Evolutionary conservation across 1,140 invertebrate species (phyloP).

Genomic region (Drosophila fuyamai): DNA sequence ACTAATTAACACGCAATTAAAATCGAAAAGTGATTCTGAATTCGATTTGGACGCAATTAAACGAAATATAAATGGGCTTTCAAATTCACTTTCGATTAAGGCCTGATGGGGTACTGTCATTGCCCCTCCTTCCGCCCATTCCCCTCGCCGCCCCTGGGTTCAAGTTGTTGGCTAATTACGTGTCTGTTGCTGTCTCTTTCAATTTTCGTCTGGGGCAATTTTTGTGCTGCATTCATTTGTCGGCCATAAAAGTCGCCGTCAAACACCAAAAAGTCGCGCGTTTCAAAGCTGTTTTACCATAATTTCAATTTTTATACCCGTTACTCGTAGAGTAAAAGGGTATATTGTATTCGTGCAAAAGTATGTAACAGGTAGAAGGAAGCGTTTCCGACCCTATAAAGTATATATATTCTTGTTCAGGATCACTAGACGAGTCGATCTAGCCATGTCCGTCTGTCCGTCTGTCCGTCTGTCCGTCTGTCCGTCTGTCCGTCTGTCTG

Average conservation of each 20-base stretch:
- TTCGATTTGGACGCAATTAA: constrained; percentile 61
- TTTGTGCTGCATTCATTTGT: constrained; percentile 78
- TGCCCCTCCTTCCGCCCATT: background rate
- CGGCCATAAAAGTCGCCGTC: constrained; percentile 80
- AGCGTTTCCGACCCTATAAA: no score
- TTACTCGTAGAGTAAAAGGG: no score
- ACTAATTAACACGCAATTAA: constrained; percentile 77
- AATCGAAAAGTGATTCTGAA: constrained; percentile 65
- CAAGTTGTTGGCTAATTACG: constrained; percentile 73
- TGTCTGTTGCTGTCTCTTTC: constrained; percentile 75
- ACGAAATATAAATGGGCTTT: constrained; percentile 59
- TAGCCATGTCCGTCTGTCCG: no score
- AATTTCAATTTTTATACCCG: constrained; percentile 71
- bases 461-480: no score
- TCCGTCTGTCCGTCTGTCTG: no score
- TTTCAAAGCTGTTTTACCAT: constrained; percentile 74
- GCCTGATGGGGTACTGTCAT: constrained; percentile 20
- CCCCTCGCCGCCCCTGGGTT: background rate
- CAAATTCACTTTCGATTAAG: constrained; percentile 66
- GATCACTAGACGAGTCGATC: no score
- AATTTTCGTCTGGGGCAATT: constrained; percentile 76
- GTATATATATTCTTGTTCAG: no score
- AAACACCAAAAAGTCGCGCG: constrained; percentile 60
- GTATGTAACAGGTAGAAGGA: no score
- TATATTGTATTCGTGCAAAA: no score